A percentile compares a stretch with the other conserved stretches of the same genome.
Conservation (phyloP, 2,888 invertebrate genomes). For the Eudasyphora cyanicolor region DNA sequence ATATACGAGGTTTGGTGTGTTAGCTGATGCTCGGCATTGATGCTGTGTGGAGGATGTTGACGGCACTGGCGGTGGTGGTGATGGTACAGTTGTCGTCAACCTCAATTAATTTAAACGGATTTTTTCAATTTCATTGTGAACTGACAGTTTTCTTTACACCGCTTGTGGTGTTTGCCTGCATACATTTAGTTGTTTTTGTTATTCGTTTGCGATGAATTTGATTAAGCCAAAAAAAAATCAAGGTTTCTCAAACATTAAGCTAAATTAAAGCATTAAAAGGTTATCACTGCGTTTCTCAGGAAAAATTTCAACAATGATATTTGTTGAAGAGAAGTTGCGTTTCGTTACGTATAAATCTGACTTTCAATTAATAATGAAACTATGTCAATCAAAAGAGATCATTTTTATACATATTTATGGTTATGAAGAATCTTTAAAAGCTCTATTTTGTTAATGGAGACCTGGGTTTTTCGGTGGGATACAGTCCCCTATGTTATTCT, state of each 20-base stretch:
- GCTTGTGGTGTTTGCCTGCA: constrained; percentile 5
- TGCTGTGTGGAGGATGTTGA: constrained; percentile 9
- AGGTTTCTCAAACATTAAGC: constrained; percentile 3
- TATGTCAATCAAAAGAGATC: not conserved
- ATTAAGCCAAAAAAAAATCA: constrained; percentile 56
- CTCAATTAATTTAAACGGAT: constrained; percentile 66
- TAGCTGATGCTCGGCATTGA: not conserved
- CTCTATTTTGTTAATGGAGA: constrained; percentile 14
- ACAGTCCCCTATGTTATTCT: not conserved
- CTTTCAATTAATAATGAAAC: too few species aligned
- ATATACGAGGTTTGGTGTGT: not conserved
- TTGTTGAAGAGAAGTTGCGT: too few species aligned
- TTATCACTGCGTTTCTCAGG: too few species aligned
- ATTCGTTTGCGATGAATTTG: constrained; percentile 53
- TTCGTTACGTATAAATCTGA: too few species aligned
- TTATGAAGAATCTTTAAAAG: not conserved
- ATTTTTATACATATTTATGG: not conserved
- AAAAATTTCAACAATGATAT: too few species aligned
- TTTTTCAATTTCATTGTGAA: constrained; percentile 36
- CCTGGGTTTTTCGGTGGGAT: not conserved
- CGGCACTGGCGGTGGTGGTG: not conserved
- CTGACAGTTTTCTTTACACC: constrained; percentile 28
- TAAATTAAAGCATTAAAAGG: not conserved
- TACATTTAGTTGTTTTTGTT: constrained; percentile 24
- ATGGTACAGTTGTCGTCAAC: constrained; percentile 65